Evolutionary conservation across 53 echinoderm and acorn worm species (phyloP).

Genomic region (Henricia sp.): DNA sequence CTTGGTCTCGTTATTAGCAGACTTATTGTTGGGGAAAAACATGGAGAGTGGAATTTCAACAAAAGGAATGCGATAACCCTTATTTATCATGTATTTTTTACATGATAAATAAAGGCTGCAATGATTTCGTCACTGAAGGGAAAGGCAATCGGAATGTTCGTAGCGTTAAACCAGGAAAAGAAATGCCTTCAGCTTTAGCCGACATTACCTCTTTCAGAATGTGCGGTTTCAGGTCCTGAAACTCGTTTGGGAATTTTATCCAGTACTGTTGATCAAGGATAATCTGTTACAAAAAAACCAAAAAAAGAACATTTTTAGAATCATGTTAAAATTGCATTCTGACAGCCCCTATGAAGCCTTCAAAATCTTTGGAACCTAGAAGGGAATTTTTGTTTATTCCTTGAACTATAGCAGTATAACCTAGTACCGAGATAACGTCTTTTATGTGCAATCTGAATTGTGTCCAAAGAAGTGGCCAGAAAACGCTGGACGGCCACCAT

Average conservation of each 20-base stretch:
- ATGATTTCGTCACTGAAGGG: not conserved
- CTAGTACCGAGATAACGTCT: not conserved
- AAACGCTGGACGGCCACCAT: slow-evolving; percentile 25
- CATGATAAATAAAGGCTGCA: not conserved
- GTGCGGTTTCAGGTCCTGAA: not conserved
- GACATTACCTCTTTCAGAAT: not conserved
- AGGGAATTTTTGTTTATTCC: slow-evolving; percentile 15
- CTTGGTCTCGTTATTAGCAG: not conserved
- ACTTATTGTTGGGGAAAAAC: not conserved
- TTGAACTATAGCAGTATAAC: not conserved
- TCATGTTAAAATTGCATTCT: not conserved
- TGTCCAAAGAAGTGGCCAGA: slow-evolving; percentile 31
- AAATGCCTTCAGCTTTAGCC: not conserved
- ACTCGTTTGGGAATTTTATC: too few relatives aligned
- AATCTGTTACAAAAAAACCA: not conserved
- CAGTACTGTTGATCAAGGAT: slow-evolving; percentile 4
- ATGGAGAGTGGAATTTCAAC: too few relatives aligned
- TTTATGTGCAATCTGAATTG: not conserved
- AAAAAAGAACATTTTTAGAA: not conserved
- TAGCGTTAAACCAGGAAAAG: too few relatives aligned
- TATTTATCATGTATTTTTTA: not conserved
- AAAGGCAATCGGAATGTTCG: too few relatives aligned
- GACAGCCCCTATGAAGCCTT: not conserved
- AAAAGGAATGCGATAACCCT: too few relatives aligned
- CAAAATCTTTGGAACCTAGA: not conserved